Evolutionary conservation across 2,113 vertebrate species (phyloP), one percentile per base, ranked within the genome.

Genomic region (Leucopternis melanops): DNA sequence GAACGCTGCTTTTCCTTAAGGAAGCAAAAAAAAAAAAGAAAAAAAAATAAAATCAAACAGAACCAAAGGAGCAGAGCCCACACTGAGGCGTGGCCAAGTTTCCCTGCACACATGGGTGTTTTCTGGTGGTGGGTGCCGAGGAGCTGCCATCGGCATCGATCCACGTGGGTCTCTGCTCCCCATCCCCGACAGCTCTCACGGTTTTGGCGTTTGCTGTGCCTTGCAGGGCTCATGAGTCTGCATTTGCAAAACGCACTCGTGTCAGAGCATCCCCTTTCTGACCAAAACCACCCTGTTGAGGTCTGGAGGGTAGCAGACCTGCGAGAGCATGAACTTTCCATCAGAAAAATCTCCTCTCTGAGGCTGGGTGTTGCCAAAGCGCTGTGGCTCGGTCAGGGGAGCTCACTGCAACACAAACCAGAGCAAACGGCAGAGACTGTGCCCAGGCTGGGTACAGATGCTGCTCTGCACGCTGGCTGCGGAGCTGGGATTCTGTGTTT

Each of bases 201-300:
- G 6, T 54, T 49, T 58, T 0, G 1, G 49, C 0, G 27, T 69
- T 47, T 11, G 49, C 25, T 25, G n/a, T 59, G 59, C n/a, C 63
- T 36, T 58, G 55, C 63, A 71, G 67, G 63, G 18, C 69, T 86
- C 0, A 0, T 5, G 6, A 22, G 44, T 47, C 62, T 52, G 49
- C 16, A 1, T 70, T 26, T 81, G 40, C 36, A 42, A 27, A 85
- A 11, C 2, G 0, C 6, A 0, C 17, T 58, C 8, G 0, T 4
- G 36, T 45, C 58, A 44, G 77, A 87, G n/a, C 81, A 62, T 34
- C 44, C 17, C 36, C 16, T 54, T 58, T 27, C 81, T 3, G 4
- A 9, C 9, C 32, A 22, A 27, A 61, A 36, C 7, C 1, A 5
- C 6, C 13, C 34, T 36, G 49, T 8, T 44, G 61, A 71, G 45